Conservation (phyloP, 2,888 invertebrate genomes). For the Dioctria linearis region DNA sequence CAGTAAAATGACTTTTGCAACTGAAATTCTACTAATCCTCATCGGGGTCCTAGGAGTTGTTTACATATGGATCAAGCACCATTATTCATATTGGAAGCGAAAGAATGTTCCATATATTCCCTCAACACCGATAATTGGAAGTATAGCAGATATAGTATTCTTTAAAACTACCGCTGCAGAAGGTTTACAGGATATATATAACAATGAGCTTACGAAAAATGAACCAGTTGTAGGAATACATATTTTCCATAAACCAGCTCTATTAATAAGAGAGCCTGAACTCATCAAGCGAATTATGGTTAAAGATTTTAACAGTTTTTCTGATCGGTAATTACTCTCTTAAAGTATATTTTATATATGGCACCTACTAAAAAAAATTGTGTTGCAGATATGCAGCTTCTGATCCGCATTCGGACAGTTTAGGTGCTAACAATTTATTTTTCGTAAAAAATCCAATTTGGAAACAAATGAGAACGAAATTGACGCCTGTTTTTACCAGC, state of each 20-base stretch:
- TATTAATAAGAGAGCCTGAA: slow-evolving; percentile 71
- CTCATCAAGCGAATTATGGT: slow-evolving; percentile 71
- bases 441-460: slow-evolving; percentile 71
- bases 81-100: slow-evolving; percentile 65
- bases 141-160: slow-evolving; percentile 66
- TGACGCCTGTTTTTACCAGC: slow-evolving; percentile 71
- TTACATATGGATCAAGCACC: slow-evolving; percentile 23
- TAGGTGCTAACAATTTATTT: slow-evolving; percentile 72
- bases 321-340: slow-evolving; percentile 64
- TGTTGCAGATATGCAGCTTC: slow-evolving; percentile 65
- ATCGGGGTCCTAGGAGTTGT: neutral
- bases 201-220: slow-evolving; percentile 62
- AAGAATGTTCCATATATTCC: slow-evolving; percentile 67
- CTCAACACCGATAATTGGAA: slow-evolving; percentile 71
- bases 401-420: slow-evolving; percentile 66
- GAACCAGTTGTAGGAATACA: slow-evolving; percentile 68
- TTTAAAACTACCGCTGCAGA: slow-evolving; percentile 65
- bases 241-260: slow-evolving; percentile 70
- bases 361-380: neutral
- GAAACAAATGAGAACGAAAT: slow-evolving; percentile 70
- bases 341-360: neutral
- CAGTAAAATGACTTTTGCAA: slow-evolving; percentile 19
- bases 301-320: slow-evolving; percentile 71
- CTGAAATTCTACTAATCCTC: slow-evolving; percentile 28
- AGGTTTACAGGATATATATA: slow-evolving; percentile 68